Base-by-base conservation (phyloP, 64 coral and sea anemone species). In the Stichodactyla mertensii region DNA sequence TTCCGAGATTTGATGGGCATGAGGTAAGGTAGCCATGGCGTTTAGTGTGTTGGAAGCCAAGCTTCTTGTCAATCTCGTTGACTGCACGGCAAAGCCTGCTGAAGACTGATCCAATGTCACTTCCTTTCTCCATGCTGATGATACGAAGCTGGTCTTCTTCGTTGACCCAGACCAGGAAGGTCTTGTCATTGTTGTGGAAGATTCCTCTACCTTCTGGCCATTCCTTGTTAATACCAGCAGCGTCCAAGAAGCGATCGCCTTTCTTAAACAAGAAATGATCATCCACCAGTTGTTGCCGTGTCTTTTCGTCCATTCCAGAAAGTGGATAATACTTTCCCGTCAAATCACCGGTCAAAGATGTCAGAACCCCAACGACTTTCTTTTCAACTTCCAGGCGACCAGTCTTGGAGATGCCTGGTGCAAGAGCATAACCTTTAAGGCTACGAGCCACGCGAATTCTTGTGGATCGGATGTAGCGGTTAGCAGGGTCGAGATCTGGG, bases 211-310 rank as follows among this genome's bases (percentile, higher is more conserved):
- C 95, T 52, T 93, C 92, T 4, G 92, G 95, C 95, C 92, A 98
- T 61, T 93, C 92, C 51, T 88, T 85, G 57, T 93, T 98, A 4
- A 93, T 86, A 23, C 95, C 95, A 52, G 92, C 92, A 19, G 95
- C 83, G 52, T 98, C 95, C 77, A 98, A 74, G 55, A 98, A 98
- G 77, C 95, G 89, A 23, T 98, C 95, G 8, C 95, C 95, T 27
- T 98, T 91, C 71, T 98, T 98, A 62, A 98, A 98, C 20, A 98
- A 86, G 80, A 98, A 98, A 45, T 98, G 95, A 20, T 98, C 95
- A 36, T 91, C 71, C 0, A 93, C 91, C 12, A 98, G 87, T 19
- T 91, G 83, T 4, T 91, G 89, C 24, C 89, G 79, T 6, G 95
- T 98, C 16, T 91, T 59, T 53, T 98, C 92, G 77, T 93, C 89